Evolutionary conservation across 2,113 vertebrate species (phyloP), one percentile per base, ranked within the genome.

Genomic region (Engystomops pustulosus): DNA sequence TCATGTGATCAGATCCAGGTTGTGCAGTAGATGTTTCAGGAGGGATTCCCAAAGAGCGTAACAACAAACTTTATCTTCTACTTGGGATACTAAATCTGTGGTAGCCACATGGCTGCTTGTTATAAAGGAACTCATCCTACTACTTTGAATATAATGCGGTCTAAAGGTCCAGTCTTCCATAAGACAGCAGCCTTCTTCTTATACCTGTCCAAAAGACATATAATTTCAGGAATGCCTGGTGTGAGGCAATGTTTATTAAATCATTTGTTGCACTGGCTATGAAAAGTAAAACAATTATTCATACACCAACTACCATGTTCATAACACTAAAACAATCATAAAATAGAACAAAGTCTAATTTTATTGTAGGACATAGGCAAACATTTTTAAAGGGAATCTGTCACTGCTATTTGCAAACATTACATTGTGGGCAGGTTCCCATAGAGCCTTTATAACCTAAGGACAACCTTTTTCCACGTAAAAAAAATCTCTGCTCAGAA

Each of bases 1-100:
- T 81, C 79, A 81, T 25, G 65, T 81, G 32, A 81, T 55, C 30
- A 81, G 34, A 55, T 55, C 47, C 32, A 71, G 47, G 18, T 53
- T 70, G 49, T 67, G 27, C 44, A 62, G 30, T 27, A 47, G 15
- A 25, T 62, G 70, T 83, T 83, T 86, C 60, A 12, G 15, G 30
- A 1, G 27, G 34, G 25, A 32, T 85, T 79, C n/a, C 74, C 80
- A 80, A 47, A 27, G 10, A 70, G 20, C 76, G 62, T 32, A 27
- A 60, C 41, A 41, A n/a, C 15, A 69, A 32, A 20, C 10, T 68
- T 14, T 2, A 34, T 34, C 75, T 51, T 67, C 20, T 23, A 49
- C 9, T n/a, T 1, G 3, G 1, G 36, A 41, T 70, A 15, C 51
- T 23, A 60, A 45, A 20, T 60, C 49, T 25, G 11, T 34, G n/a